Evolutionary conservation across 2,797 vertebrate species (phyloP), one percentile per base, ranked within the genome.

Genomic region (Ctenosaura bakeri): DNA sequence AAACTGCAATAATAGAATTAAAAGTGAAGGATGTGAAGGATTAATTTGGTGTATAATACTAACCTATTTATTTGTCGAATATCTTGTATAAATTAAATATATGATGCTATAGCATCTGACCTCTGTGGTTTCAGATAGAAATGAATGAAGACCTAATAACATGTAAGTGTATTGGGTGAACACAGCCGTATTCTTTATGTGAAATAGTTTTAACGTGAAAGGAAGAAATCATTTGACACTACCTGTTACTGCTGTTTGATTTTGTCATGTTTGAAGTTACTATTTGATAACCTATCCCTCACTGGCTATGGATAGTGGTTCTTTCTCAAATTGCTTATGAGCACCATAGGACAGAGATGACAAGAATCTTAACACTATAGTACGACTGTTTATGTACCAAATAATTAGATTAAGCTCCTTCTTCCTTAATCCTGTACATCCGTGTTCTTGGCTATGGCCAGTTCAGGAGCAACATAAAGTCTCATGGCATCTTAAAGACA

Each of bases 1-100:
- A 87, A 35, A 6, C 82, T 92, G 29, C 29, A 88, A 42, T 88
- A 86, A n/a, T 38, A 1, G 32, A 66, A 82, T 64, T 76, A 88
- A 88, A 46, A 90, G 29, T 64, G 52, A 93, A 94, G 18, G 24
- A n/a, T 0, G 0, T 87, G 88, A 50, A n/a, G 35, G 16, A 46
- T 6, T 2, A 59, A 82, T 84, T 81, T 71, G 20, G 38, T 66
- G 22, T 59, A 59, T 69, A 14, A 32, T 71, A 46, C 78, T 79
- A 56, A 5, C 54, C 14, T 50, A 79, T 73, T 62, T 69, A 16
- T 74, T 78, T 90, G 29, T 69, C 83, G 20, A 66, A 24, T 10
- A 42, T 50, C 38, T 71, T 35, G 32, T 42, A 32, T 6, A 66
- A 82, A 20, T 81, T 26, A 90, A 77, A 71, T 78, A 6, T 74